Conservation (phyloP, 1,140 invertebrate species). For the Drosophila malerkotliana region DNA sequence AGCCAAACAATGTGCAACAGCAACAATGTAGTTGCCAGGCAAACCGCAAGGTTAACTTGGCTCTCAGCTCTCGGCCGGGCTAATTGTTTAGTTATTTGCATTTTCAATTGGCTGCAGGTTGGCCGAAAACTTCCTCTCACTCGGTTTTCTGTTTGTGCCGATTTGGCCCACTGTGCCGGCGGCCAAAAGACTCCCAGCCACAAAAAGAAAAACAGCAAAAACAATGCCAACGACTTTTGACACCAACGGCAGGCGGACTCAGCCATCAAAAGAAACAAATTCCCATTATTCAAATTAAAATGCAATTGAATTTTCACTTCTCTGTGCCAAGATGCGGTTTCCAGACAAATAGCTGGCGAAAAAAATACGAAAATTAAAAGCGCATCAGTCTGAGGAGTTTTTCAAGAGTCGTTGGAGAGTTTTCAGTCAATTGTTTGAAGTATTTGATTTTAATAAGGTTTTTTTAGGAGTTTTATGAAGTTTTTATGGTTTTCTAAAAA, state of each 20-base stretch:
- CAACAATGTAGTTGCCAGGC: constrained; percentile 18
- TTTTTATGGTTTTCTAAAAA: not conserved
- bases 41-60: constrained; percentile 71
- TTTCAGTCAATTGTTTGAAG: constrained; percentile 22
- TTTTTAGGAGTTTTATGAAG: not conserved
- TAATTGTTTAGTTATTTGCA: constrained; percentile 62
- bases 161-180: constrained; percentile 48
- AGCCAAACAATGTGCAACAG: constrained; percentile 60
- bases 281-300: constrained; percentile 80
- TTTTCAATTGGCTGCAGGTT: constrained; percentile 43
- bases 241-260: constrained; percentile 52
- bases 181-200: constrained; percentile 32
- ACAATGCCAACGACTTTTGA: constrained; percentile 73
- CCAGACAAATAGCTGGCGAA: constrained; percentile 41
- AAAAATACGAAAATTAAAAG: constrained; percentile 45
- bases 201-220: constrained; percentile 1
- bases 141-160: constrained; percentile 35
- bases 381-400: constrained; percentile 35
- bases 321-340: constrained; percentile 37
- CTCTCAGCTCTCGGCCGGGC: constrained; percentile 21
- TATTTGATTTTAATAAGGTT: constrained; percentile 9
- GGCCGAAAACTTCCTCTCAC: constrained; percentile 26
- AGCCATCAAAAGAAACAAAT: constrained; percentile 61
- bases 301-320: constrained; percentile 81
- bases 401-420: constrained; percentile 14